Base-by-base conservation (phyloP, 92 coral and sea anemone species). In the Phymanthus crucifer region DNA sequence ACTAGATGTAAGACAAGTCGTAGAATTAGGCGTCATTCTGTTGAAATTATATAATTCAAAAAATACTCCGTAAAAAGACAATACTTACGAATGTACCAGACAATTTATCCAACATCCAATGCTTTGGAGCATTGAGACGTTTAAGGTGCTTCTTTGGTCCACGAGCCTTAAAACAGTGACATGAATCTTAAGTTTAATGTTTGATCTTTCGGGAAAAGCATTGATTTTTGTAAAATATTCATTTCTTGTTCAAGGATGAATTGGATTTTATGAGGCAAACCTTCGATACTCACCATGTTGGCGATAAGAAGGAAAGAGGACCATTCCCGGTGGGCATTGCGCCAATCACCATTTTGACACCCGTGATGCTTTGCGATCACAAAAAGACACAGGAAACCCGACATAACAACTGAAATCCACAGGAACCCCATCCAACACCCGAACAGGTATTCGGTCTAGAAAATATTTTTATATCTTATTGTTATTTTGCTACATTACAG, bases 71-170 rank as follows among this genome's bases (percentile, higher is more conserved):
- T 19, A 79, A 70, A 24, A 79, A 9, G 16, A 58, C 1, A 12
- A 2, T 34, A 34, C 99, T 96, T 91, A 96, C 99, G 83, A 96
- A 96, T 45, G 78, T 76, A 81, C 99, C 99, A 91, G 98, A 93
- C 92, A 96, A 87, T 76, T 96, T 96, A 87, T 96, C 99, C 88
- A 96, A 88, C 99, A 96, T 96, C 99, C 99, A 96, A 86, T 96
- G 99, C 79, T 92, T 92, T 47, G 99, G 99, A 85, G 99, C 99
- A 91, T 96, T 96, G 80, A 96, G 86, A 87, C 99, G 99, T 92
- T 96, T 96, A 57, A 96, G 74, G 75, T 96, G 99, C 94, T 96
- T 96, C 90, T 96, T 96, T 72, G 99, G 99, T 89, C 99, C 99
- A 80, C 99, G 99, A 96, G 98, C 98, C 99, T 96, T 85, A 54